Conservation (phyloP, 92 coral and sea anemone genomes). For the Metridium senile region DNA sequence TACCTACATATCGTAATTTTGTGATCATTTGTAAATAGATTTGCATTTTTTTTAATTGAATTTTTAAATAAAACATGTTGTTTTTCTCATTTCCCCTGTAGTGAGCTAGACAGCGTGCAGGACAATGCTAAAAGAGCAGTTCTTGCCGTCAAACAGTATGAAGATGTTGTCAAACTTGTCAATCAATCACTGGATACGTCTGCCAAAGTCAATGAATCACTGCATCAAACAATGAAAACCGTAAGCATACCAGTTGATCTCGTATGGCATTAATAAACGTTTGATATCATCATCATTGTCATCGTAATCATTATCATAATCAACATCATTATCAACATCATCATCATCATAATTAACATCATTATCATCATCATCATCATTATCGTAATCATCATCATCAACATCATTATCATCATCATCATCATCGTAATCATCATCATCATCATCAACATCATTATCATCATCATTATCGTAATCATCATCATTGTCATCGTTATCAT, state of each 20-base stretch:
- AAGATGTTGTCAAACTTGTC: constrained; percentile 72
- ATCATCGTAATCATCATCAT: too few species aligned
- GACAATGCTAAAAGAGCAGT: constrained; percentile 87
- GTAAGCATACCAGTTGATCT: too few species aligned
- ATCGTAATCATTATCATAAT: constrained; percentile 1
- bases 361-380: background rate
- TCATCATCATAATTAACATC: background rate
- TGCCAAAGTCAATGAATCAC: constrained; percentile 62
- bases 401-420: too few species aligned
- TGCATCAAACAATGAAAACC: constrained; percentile 66
- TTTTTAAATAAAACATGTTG: background rate
- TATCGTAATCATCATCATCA: too few species aligned
- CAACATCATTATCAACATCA: background rate
- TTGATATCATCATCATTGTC: background rate
- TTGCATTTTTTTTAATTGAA: too few species aligned
- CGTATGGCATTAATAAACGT: background rate
- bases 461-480: too few species aligned
- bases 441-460: too few species aligned
- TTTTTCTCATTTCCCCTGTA: constrained; percentile 1
- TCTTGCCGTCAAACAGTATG: constrained; percentile 73
- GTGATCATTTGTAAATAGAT: too few species aligned
- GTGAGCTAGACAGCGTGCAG: constrained; percentile 65
- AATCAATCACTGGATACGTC: constrained; percentile 75
- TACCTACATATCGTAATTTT: too few species aligned
- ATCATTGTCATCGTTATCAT: too few species aligned